Base-by-base conservation (phyloP, 2,888 invertebrate genomes). In the Cephonodes hylas region DNA sequence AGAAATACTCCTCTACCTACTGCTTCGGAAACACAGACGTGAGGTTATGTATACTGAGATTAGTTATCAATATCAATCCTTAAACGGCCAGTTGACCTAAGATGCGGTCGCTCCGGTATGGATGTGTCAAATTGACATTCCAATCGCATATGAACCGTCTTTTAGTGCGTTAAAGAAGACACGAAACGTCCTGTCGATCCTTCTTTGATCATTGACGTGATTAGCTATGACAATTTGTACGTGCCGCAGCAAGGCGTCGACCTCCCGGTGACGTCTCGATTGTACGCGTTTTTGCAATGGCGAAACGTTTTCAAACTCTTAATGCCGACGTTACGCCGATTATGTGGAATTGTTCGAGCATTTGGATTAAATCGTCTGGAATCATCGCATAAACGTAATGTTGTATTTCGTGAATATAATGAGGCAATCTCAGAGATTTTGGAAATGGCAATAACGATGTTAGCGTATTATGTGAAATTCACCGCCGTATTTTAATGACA, bases 151-250 rank as follows among this genome's bases (percentile, higher is more conserved):
- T 27, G 48, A 3, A 15, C 15, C 15, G 15, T 48, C 44, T 20
- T 15, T 53, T 53, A 53, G 18, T 27, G 31, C 18, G 48, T 31
- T 53, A 13, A 53, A 31, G 23, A 58, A 67, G 70, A 74, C 77
- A 72, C 76, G 70, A 66, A 68, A 64, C 68, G 67, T 73, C 74
- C 73, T 76, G 75, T 66, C 75, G 74, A 79, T 75, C 75, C 79
- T 77, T 76, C 66, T 53, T 53, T 72, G 74, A 78, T 74, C 66
- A 72, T 64, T 61, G 62, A 59, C 59, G 62, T 66, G 64, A 72
- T 73, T 63, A 27, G 59, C 44, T 44, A 44, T 44, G 59, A 44
- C 44, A 62, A 46, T 53, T 53, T 60, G 48, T 60, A 48, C 60
- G 60, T 60, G 60, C 48, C 34, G 13, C 48, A 15, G 53, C 31